Percentiles rank a stretch among this genome's conserved stretches.
These are phyloP conservation scores for Argopecten irradians DNA, from an alignment of 1,140 invertebrate species.

Conservation along the genomic window DNA sequence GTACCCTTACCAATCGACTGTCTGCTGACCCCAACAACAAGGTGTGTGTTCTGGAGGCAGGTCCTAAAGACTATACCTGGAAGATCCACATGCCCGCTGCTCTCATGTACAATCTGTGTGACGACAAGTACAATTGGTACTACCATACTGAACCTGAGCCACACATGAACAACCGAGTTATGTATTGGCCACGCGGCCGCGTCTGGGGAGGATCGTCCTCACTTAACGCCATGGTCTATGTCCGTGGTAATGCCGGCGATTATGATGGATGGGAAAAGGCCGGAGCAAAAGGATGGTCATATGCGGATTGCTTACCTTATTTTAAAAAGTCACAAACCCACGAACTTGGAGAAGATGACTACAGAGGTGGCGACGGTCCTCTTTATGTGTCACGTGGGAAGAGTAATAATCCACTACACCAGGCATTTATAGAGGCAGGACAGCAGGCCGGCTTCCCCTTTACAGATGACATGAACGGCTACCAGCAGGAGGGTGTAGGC, in stretches of 20 bases:
- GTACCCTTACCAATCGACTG: conserved; percentile 75
- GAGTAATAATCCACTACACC: conserved; percentile 76
- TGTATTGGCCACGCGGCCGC: conserved; percentile 79
- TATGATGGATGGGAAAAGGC: conserved; percentile 94
- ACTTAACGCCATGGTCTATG: conserved; percentile 98
- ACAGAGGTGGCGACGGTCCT: conserved; percentile 77
- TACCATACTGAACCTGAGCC: conserved; percentile 78
- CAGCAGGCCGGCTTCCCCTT: conserved; percentile 93
- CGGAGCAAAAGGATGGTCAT: conserved; percentile 95
- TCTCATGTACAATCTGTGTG: conserved; percentile 79
- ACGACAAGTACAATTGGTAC: conserved; percentile 79
- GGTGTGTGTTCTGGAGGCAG: conserved; percentile 78
- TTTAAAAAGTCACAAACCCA: conserved; percentile 77
- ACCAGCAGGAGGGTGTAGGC: conserved; percentile 90
- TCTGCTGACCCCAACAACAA: conserved; percentile 70
- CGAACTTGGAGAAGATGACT: conserved; percentile 76
- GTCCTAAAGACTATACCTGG: conserved; percentile 78
- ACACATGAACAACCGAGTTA: conserved; percentile 76
- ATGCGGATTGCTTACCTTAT: conserved; percentile 81
- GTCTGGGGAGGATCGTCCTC: conserved; percentile 90
- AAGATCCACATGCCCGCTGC: conserved; percentile 80
- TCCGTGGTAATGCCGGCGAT: conserved; percentile 94
- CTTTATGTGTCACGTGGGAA: conserved; percentile 77
- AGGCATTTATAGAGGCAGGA: conserved; percentile 91
- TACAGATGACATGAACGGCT: conserved; percentile 93